Evolutionary conservation across 2,797 vertebrate genomes (phyloP).

Genomic region (Labroides dimidiatus): DNA sequence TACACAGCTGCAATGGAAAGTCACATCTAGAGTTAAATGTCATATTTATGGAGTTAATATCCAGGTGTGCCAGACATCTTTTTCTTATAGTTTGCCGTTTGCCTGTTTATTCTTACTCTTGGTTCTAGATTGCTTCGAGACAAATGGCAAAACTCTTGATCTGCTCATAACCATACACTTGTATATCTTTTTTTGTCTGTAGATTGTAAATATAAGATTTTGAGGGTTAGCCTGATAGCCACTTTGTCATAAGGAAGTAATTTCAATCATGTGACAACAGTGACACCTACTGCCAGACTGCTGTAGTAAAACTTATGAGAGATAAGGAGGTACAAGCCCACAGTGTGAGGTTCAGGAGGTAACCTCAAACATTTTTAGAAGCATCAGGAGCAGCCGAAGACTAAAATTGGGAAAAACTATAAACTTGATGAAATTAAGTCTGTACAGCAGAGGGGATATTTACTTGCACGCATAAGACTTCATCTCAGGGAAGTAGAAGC

Average conservation of each 20-base stretch:
- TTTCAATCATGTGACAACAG: slow-evolving; percentile 65
- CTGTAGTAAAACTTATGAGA: background rate
- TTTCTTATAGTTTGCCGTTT: too few species aligned
- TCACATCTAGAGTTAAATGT: too few species aligned
- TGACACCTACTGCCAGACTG: slow-evolving; percentile 80
- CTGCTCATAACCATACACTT: too few species aligned
- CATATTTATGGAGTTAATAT: too few species aligned
- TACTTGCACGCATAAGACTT: slow-evolving; percentile 93
- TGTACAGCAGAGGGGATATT: slow-evolving; percentile 60
- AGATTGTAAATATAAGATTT: too few species aligned
- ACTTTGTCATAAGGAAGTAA: background rate
- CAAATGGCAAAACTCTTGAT: too few species aligned
- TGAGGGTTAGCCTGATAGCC: background rate
- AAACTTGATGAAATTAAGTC: background rate
- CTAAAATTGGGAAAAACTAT: background rate
- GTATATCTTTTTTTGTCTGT: too few species aligned
- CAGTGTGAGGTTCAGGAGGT: background rate
- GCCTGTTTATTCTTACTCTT: too few species aligned
- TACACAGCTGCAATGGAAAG: slow-evolving; percentile 81
- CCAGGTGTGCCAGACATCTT: too few species aligned
- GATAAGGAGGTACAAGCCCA: background rate
- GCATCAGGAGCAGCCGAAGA: background rate
- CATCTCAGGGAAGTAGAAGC: slow-evolving; percentile 89
- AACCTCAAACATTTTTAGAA: background rate
- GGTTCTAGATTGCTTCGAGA: too few species aligned